These are phyloP conservation scores for Prunella fulvescens DNA, from an alignment of 2,113 vertebrate genomes.

Conservation along the genomic window DNA sequence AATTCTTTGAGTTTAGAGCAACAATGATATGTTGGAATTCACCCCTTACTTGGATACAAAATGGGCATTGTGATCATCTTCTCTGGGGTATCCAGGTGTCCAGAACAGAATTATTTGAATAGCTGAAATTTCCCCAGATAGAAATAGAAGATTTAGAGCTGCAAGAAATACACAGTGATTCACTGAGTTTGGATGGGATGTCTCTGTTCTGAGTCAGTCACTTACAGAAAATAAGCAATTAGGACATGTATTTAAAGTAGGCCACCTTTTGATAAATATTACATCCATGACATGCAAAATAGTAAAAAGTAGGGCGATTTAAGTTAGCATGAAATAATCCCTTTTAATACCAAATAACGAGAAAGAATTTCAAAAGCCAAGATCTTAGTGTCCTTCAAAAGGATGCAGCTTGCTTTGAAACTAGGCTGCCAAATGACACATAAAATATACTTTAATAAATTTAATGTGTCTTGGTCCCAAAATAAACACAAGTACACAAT, in stretches of 20 bases:
- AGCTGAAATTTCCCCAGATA: background rate
- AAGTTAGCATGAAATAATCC: constrained; percentile 20
- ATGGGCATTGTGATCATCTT: background rate
- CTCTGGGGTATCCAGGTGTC: background rate
- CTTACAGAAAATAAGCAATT: background rate
- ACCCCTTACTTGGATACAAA: background rate
- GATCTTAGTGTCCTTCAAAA: constrained; percentile 17
- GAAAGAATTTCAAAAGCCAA: background rate
- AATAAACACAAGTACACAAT: background rate
- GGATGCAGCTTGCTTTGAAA: background rate
- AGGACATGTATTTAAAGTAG: background rate
- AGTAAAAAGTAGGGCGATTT: background rate
- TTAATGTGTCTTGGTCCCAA: background rate
- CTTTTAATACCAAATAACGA: background rate
- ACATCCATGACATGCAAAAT: constrained; percentile 22
- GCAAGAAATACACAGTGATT: background rate
- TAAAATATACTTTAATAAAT: background rate
- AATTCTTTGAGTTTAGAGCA: background rate
- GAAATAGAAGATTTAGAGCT: background rate
- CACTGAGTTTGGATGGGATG: background rate
- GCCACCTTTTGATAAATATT: constrained; percentile 25
- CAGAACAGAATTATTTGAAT: background rate
- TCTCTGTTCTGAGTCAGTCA: background rate
- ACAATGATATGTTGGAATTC: background rate
- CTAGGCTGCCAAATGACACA: background rate